Base-by-base conservation (phyloP, 2,888 invertebrate species). In the Pheosia tremula region DNA sequence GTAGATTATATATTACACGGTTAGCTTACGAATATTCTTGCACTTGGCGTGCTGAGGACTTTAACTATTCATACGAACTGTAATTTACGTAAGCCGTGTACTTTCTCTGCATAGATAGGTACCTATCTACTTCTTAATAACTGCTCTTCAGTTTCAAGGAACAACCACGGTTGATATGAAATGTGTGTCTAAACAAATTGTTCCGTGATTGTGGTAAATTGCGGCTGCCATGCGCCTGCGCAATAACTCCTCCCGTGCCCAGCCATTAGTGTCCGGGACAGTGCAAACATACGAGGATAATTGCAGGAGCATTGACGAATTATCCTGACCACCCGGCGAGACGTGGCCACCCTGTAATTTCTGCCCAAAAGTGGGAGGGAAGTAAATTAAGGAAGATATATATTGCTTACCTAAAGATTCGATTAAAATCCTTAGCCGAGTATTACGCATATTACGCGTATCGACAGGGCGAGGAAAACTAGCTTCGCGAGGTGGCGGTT, bases 211-310 rank as follows among this genome's bases (percentile, higher is more conserved):
- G 80, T 78, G 67, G 84, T 74, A 89, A 90, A 90, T 91, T 91
- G 80, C 85, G 72, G 81, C 77, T 75, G 81, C 76, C 75, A 39
- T 39, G 55, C 39, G 78, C 75, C 68, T 80, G 76, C 78, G 88
- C 86, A 84, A 89, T 91, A 90, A 91, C 81, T 86, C 79, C 78
- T 81, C 69, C 82, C 82, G 84, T 84, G 85, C 77, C 86, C 87
- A 62, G 66, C 78, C 72, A 91, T 93, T 89, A 89, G 82, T 77
- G 87, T 80, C 24, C 84, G 71, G 68, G 80, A 82, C 87, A 87
- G 86, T 85, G 86, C 89, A 90, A 91, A 91, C 89, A 90, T 85
- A 87, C 82, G 72, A 72, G 80, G 68, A 73, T 77, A 83, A 85
- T 86, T 82, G 84, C 80, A 83, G 74, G 64, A 74, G 75, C 79